Conservation (phyloP, 64 coral and sea anemone genomes). For the Astreopora myriophthalma region DNA sequence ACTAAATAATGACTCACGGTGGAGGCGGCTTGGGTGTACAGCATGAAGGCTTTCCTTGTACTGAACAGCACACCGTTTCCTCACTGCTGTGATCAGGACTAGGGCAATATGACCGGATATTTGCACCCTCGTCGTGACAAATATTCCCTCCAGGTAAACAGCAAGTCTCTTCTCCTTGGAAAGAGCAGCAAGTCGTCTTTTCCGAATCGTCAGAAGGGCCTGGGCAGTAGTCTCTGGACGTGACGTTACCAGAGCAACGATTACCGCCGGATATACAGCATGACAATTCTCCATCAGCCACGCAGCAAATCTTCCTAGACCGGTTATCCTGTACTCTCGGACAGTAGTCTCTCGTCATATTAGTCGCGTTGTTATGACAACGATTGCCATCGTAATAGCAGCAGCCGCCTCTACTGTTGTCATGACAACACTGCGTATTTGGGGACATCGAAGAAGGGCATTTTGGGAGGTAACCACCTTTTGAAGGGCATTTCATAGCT, state of each 20-base stretch:
- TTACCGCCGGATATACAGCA: slow-evolving; percentile 1
- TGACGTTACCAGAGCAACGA: neutral
- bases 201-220: neutral
- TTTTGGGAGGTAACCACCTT: neutral
- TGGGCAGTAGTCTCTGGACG: neutral
- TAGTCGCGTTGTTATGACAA: neutral
- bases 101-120: neutral
- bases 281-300: neutral
- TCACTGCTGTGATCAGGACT: neutral
- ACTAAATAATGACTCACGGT: neutral
- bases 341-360: neutral
- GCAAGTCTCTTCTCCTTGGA: neutral
- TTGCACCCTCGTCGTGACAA: neutral
- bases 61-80: neutral
- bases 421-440: neutral
- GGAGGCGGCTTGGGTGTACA: neutral
- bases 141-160: neutral
- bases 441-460: neutral
- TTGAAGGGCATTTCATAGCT: neutral
- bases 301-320: neutral
- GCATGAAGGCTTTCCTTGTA: neutral
- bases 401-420: neutral
- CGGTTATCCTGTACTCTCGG: neutral
- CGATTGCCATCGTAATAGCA: neutral
- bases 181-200: neutral